phyloP scores from a whole-genome alignment of 2,113 vertebrate species.

The Oncorhynchus masou region DNA sequence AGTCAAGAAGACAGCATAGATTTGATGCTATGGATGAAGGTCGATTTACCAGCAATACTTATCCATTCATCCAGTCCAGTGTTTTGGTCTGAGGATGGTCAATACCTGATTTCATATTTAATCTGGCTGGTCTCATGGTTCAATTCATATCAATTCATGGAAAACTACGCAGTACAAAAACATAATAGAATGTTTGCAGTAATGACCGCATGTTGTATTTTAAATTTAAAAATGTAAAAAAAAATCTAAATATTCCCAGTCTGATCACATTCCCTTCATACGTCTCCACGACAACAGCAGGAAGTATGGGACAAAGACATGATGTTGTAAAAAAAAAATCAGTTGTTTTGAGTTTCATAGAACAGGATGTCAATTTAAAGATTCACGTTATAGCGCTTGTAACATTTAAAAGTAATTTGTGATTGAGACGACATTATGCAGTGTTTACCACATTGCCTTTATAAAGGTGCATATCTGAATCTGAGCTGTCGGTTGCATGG shows the following conservation, averaged over 20 bases:
- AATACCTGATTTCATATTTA: constrained; percentile 2
- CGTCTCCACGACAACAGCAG: background rate
- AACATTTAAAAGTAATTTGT: no score
- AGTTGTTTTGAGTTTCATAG: background rate
- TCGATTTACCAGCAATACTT: constrained; percentile 40
- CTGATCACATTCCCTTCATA: background rate
- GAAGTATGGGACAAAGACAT: background rate
- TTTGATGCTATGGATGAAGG: background rate
- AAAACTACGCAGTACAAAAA: no score
- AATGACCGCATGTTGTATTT: background rate
- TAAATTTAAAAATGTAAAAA: no score
- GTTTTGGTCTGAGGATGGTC: background rate
- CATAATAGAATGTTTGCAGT: no score
- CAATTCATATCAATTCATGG: background rate
- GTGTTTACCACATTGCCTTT: no score
- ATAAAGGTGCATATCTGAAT: no score
- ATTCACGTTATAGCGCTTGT: background rate
- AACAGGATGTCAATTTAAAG: background rate
- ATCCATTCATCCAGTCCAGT: background rate
- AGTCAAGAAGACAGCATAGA: constrained; percentile 4
- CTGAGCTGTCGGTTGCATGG: no score
- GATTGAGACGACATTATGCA: no score
- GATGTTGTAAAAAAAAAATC: background rate
- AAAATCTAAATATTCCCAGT: background rate
- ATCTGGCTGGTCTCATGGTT: background rate